These are phyloP conservation scores for Candoia aspera DNA, from an alignment of 2,113 vertebrate species.

Conservation along the genomic window DNA sequence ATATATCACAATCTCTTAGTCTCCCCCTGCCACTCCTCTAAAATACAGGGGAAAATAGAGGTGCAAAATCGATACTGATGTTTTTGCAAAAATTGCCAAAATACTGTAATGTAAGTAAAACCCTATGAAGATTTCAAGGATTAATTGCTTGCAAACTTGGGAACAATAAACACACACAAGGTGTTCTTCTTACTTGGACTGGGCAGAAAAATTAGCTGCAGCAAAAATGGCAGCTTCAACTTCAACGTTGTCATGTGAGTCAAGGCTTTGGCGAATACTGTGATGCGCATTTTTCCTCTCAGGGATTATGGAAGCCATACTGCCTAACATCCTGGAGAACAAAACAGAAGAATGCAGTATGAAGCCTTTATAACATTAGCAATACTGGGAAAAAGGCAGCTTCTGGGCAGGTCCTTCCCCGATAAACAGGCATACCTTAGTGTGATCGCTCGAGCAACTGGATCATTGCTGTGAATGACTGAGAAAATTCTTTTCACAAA, in stretches of 20 bases:
- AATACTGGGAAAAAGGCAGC: not conserved
- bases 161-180: not conserved
- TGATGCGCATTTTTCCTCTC: slow-evolving; percentile 98
- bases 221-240: slow-evolving; percentile 98
- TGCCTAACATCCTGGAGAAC: slow-evolving; percentile 89
- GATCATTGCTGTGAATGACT: slow-evolving; percentile 98
- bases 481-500: slow-evolving; percentile 98
- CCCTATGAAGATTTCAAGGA: not conserved
- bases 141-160: not conserved
- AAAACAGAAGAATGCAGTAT: slow-evolving; percentile 18
- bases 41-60: not conserved
- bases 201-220: slow-evolving; percentile 95
- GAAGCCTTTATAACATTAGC: not conserved
- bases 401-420: not conserved
- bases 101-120: not conserved
- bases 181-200: slow-evolving; percentile 85
- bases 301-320: slow-evolving; percentile 96
- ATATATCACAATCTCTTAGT: not conserved
- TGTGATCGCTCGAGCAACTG: slow-evolving; percentile 95
- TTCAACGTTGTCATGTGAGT: slow-evolving; percentile 97
- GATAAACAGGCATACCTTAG: slow-evolving; percentile 78
- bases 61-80: not conserved
- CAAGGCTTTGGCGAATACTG: slow-evolving; percentile 97
- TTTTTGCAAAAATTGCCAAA: not conserved
- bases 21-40: not conserved